These are phyloP conservation scores for Agrochola lychnidis DNA, from an alignment of 2,888 invertebrate genomes.

Conservation along the genomic window DNA sequence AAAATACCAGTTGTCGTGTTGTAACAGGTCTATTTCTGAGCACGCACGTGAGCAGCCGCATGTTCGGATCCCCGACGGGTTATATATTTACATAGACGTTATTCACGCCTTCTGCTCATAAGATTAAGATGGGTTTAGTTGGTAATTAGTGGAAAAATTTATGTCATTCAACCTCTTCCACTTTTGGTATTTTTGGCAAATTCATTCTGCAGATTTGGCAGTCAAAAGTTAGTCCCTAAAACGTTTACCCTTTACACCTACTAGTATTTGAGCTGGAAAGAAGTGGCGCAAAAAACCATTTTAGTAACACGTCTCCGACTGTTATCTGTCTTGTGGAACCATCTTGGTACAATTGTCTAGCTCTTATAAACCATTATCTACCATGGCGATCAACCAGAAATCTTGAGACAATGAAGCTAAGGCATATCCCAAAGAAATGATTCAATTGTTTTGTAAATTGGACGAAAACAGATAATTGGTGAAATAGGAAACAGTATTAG, in stretches of 20 bases:
- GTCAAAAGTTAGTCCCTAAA: too few relatives aligned
- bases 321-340: too few relatives aligned
- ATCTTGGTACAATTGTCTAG: too few relatives aligned
- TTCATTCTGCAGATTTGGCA: too few relatives aligned
- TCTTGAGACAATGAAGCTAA: constrained; percentile 1
- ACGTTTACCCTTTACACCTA: too few relatives aligned
- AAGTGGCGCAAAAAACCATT: neutral
- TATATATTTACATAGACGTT: constrained; percentile 38
- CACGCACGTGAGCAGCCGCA: constrained; percentile 53
- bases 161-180: neutral
- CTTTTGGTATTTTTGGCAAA: neutral
- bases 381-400: constrained; percentile 20
- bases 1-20: constrained; percentile 59
- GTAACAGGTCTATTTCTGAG: constrained; percentile 57
- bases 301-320: neutral
- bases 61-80: constrained; percentile 41
- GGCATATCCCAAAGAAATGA: neutral
- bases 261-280: neutral
- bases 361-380: neutral
- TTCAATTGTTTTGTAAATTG: constrained; percentile 18
- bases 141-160: neutral
- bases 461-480: neutral
- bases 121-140: neutral
- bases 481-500: neutral
- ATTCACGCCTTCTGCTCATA: neutral